A percentile compares a stretch with the other conserved stretches of the same genome.
phyloP scores from a whole-genome alignment of 92 coral and sea anemone species.

The Palythoa caribaeorum region DNA sequence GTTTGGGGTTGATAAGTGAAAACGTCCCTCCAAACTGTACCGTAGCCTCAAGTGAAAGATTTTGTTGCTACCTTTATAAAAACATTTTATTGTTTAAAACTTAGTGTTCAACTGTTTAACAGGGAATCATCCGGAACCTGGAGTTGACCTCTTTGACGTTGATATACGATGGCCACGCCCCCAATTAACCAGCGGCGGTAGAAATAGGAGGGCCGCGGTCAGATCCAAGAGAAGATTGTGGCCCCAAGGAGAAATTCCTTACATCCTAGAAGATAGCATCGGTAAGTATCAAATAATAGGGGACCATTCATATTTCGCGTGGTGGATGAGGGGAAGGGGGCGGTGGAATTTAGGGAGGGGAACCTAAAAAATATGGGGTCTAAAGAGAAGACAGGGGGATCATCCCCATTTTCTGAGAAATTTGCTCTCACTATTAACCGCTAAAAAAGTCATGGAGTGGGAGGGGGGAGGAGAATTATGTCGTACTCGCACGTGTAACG shows the following conservation, averaged over 20 bases:
- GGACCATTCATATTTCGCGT: too few species aligned
- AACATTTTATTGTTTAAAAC: background rate
- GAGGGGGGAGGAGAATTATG: too few species aligned
- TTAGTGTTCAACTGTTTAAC: background rate
- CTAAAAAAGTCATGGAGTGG: too few species aligned
- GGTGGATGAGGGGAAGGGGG: too few species aligned
- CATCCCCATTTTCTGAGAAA: too few species aligned
- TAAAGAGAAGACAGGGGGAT: too few species aligned
- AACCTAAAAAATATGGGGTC: too few species aligned
- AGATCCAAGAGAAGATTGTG: conserved; percentile 29
- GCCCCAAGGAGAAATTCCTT: conserved; percentile 42
- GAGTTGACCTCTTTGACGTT: conserved; percentile 25
- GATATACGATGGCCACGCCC: conserved; percentile 34
- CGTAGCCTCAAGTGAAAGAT: background rate
- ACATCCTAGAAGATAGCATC: background rate
- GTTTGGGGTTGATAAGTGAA: too few species aligned
- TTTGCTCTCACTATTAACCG: too few species aligned
- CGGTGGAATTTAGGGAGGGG: too few species aligned
- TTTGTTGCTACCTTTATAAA: background rate
- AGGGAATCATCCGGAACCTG: conserved; percentile 1
- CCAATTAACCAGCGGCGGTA: background rate
- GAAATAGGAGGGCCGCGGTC: conserved; percentile 27
- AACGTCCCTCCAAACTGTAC: too few species aligned
- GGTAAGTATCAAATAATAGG: background rate
- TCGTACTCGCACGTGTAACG: too few species aligned